Conservation (phyloP, 2,888 invertebrate genomes). For the Mesorhabditis sp. region DNA sequence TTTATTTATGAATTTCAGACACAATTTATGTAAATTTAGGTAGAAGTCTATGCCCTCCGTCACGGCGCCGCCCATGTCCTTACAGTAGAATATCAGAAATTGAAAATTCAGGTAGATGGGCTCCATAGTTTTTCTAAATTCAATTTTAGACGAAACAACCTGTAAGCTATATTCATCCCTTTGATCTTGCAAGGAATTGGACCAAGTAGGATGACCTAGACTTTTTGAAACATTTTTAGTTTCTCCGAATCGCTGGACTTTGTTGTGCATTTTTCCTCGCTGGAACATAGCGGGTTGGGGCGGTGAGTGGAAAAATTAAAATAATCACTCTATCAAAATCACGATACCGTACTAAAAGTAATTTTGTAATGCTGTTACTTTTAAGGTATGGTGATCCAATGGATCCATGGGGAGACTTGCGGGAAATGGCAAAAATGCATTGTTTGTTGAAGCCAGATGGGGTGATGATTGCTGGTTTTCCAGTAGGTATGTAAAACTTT, state of each 20-base stretch:
- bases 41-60: background rate
- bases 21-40: background rate
- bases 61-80: background rate
- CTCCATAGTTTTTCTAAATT: background rate
- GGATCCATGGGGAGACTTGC: background rate
- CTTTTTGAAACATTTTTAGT: background rate
- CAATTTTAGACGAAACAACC: background rate
- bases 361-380: background rate
- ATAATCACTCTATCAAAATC: background rate
- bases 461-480: background rate
- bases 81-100: background rate
- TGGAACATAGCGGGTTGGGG: conserved; percentile 4
- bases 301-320: background rate
- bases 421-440: background rate
- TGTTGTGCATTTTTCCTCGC: background rate
- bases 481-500: background rate
- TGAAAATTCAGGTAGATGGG: background rate
- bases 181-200: background rate
- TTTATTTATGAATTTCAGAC: too few species aligned
- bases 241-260: background rate
- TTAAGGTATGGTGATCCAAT: background rate
- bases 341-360: background rate
- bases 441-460: background rate
- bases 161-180: background rate
- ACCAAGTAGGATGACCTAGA: background rate